Base-by-base conservation (phyloP, 2,113 vertebrate species). In the Apaloderma vittatum region DNA sequence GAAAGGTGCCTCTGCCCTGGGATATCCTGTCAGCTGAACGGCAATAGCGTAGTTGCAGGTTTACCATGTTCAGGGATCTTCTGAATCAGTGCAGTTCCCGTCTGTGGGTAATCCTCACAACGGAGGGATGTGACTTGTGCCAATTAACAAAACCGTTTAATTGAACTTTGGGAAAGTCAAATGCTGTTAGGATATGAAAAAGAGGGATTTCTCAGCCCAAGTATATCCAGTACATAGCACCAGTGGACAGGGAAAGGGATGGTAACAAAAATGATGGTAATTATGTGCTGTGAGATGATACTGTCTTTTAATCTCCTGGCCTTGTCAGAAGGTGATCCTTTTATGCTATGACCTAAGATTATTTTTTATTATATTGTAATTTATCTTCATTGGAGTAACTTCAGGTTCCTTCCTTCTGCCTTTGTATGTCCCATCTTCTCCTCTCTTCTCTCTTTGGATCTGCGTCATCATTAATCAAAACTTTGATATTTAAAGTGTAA, bases 61-160 rank as follows among this genome's bases (percentile, higher is more conserved):
- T 88, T 83, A 30, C 15, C 40, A 46, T 16, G 15, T 57, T 40
- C 40, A 54, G 3, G 37, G 30, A 46, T 34, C 13, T 82, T 81
- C 29, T 55, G 27, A 62, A 46, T 27, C 0, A 1, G 7, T 61
- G n/a, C 6, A 0, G 17, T 70, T 43, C 13, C 58, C 8, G 49
- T 82, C 45, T 29, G 22, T 52, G 46, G 23, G 58, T 36, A 63
- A 46, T 40, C 40, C 71, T 65, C 46, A 18, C 61, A 65, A 17
- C 16, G 63, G 24, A 78, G 46, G 8, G 15, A 15, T 61, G 14
- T 51, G 58, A 57, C 24, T 77, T 77, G 46, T 94, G 36, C 26
- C 24, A 40, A 52, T 24, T 63, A 79, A 43, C 16, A 62, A 80
- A 59, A 23, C 21, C 21, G 52, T 86, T 86, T 70, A 15, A 30